A percentile compares a stretch with the other conserved stretches of the same genome.
phyloP scores from a whole-genome alignment of 2,113 vertebrate genomes.

The Myodes glareolus region DNA sequence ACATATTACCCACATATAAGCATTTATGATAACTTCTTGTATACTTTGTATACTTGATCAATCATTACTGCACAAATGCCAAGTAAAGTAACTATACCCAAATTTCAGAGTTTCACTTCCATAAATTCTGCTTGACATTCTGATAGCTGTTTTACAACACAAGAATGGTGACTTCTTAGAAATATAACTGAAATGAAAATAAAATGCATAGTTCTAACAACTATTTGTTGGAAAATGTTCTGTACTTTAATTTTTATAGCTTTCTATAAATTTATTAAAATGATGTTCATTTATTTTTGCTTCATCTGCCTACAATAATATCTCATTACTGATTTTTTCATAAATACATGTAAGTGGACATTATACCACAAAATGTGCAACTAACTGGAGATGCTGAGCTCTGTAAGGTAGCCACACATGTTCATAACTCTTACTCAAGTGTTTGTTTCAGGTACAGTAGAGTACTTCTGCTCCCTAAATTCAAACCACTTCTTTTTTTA shows the following conservation, averaged over 20 bases:
- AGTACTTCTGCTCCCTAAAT: neutral
- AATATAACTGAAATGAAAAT: neutral
- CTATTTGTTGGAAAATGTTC: neutral
- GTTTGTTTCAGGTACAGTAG: neutral
- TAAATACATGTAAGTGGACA: conserved; percentile 12
- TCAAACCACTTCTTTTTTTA: neutral
- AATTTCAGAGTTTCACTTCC: neutral
- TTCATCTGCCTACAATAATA: neutral
- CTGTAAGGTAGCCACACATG: neutral
- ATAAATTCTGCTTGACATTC: neutral
- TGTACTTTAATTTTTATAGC: conserved; percentile 12
- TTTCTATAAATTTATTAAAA: conserved; percentile 22
- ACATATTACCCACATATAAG: neutral
- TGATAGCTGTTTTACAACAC: neutral
- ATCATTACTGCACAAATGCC: neutral
- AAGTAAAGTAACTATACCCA: neutral
- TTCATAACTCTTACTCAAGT: neutral
- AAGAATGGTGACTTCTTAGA: conserved; percentile 5
- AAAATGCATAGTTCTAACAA: conserved; percentile 9
- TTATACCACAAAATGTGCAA: neutral
- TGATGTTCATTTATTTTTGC: conserved; percentile 33
- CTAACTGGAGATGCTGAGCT: neutral
- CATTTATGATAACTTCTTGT: neutral
- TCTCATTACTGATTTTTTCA: conserved; percentile 51
- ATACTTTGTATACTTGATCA: neutral